These are phyloP conservation scores for Dromiciops gliroides DNA, from an alignment of 2,113 vertebrate species.

Conservation along the genomic window DNA sequence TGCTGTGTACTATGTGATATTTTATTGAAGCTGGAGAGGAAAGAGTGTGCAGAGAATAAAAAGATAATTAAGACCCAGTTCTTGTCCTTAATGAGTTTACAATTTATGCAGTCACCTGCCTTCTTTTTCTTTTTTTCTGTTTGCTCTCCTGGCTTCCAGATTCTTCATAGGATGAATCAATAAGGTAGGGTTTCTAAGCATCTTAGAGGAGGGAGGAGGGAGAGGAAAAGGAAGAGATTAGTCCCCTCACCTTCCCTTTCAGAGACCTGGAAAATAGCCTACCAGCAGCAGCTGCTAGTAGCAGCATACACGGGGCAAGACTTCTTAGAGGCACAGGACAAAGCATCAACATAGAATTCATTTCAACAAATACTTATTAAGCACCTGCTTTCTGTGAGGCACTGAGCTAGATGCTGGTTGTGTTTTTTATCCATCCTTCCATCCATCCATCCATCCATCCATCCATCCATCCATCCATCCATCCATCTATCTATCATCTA, in stretches of 20 bases:
- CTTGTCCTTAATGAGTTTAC: not conserved
- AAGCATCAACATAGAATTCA: not conserved
- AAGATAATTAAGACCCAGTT: not conserved
- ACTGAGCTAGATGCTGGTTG: not conserved
- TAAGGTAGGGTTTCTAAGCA: not conserved
- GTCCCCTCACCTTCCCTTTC: not conserved
- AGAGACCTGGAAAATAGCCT: not conserved
- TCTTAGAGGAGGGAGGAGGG: not conserved
- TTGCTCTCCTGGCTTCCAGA: not conserved
- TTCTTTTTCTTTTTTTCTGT: not conserved
- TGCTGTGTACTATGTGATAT: not conserved
- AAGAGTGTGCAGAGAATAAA: not conserved
- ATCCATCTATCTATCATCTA: not conserved
- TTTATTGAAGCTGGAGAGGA: not conserved
- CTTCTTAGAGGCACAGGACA: not conserved
- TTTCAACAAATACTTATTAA: not conserved
- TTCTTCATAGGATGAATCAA: not conserved
- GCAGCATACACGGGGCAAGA: not conserved
- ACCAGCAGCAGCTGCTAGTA: no score
- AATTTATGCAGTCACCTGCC: not conserved
- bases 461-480: not conserved
- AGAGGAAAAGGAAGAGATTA: not conserved
- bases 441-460: not conserved
- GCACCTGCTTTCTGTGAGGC: not conserved
- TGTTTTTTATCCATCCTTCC: no score